Base-by-base conservation (phyloP, 2,113 vertebrate genomes). In the Etia nguti region DNA sequence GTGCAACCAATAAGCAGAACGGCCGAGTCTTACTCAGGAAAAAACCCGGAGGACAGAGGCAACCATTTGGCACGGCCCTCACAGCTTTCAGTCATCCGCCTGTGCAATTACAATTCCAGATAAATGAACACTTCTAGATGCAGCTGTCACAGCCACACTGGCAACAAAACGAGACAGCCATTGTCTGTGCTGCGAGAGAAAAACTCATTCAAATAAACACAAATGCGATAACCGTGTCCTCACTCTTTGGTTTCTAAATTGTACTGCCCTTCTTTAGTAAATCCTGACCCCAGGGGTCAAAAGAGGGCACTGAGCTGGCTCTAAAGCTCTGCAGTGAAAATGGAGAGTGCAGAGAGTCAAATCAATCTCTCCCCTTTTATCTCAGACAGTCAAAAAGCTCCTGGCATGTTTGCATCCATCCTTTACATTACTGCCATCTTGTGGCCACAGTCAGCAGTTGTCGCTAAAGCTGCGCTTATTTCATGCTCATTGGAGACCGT, bases 311-410 rank as follows among this genome's bases (percentile, higher is more conserved):
- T 43, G n/a, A 73, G 65, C 65, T 73, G 65, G 22, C 65, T 46
- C 13, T 24, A 46, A 46, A 73, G 13, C 68, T 73, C 38, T 46
- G 22, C 13, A 46, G 65, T 73, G 13, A 73, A 46, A 43, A 43
- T 24, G 38, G 22, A 46, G 22, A 70, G n/a, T 26, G 0, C 36
- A 73, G 8, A 68, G 60, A 65, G 60, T 65, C 60, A n/a, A 38
- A 65, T 38, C 60, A 65, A 65, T 38, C 60, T 65, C 18, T 38
- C 60, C 29, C 34, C 34, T 65, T 65, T 38, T 38, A 65, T 65
- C 60, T 65, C 60, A 65, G 34, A 65, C 60, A 65, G 12, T 65
- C 60, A 38, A 65, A 62, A 20, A 62, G 59, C 59, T 62, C 59
- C 59, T 62, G 59, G 10, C 59, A 65, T 65, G 34, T 65, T 65